Evolutionary conservation across 2,113 vertebrate genomes (phyloP).

Genomic region (Poicephalus gulielmi): DNA sequence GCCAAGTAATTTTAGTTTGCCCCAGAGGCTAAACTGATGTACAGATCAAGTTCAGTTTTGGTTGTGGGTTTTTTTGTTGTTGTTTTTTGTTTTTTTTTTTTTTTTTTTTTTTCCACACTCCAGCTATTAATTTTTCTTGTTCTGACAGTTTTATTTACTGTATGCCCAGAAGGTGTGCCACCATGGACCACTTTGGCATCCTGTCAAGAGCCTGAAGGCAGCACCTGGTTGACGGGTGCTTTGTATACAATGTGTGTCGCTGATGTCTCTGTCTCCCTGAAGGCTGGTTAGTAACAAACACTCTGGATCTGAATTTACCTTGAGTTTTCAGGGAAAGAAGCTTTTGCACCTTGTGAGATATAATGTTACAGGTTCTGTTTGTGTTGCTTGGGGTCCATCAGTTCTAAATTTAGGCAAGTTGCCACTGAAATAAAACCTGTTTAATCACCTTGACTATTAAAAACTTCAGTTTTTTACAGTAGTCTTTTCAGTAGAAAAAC

Average conservation of each 20-base stretch:
- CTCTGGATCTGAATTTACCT: not conserved
- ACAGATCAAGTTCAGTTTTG: not conserved
- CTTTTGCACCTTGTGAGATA: accelerated
- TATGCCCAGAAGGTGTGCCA: not conserved
- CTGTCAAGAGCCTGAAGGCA: not conserved
- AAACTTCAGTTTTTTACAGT: not conserved
- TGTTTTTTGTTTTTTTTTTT: no score
- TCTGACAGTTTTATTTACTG: conserved; percentile 40
- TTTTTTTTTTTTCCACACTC: not conserved
- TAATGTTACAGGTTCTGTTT: not conserved
- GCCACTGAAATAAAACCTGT: not conserved
- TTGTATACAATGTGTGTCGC: not conserved
- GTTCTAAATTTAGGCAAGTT: not conserved
- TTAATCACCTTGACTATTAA: not conserved
- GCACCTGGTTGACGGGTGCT: not conserved
- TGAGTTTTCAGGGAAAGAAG: not conserved
- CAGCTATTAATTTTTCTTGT: conserved; percentile 5
- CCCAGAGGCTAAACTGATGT: not conserved
- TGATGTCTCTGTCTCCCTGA: not conserved
- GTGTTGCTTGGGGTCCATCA: not conserved
- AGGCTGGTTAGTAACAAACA: not conserved
- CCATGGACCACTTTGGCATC: not conserved
- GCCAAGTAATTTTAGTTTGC: conserved; percentile 17
- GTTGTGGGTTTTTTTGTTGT: no score
- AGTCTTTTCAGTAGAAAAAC: not conserved